Evolutionary conservation across 2,888 invertebrate genomes (phyloP).

Genomic region (Troilus luridus): DNA sequence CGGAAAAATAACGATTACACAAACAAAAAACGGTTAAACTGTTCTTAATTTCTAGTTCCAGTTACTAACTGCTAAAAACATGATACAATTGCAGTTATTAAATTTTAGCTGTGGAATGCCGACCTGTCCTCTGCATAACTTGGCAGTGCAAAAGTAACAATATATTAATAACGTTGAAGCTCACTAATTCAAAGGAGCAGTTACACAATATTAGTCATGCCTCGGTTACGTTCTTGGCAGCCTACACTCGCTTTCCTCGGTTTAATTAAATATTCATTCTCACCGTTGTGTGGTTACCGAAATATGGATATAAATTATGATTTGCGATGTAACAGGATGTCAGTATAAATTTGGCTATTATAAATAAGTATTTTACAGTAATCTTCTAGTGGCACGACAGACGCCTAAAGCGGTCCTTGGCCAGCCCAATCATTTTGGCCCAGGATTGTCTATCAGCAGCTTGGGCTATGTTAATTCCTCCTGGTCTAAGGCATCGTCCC

Average conservation of each 20-base stretch:
- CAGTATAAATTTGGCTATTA: too few relatives aligned
- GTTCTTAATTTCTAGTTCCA: neutral
- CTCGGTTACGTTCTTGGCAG: constrained; percentile 8
- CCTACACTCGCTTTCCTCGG: neutral
- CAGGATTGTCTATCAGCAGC: too few relatives aligned
- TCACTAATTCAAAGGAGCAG: neutral
- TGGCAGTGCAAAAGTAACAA: neutral
- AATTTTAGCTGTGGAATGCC: neutral
- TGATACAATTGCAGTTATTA: neutral
- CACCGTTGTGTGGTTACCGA: neutral
- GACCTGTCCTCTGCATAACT: neutral
- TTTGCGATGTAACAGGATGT: neutral
- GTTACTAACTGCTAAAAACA: neutral
- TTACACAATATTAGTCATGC: neutral
- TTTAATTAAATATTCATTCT: neutral
- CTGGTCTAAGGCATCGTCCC: too few relatives aligned
- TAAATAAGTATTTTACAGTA: too few relatives aligned
- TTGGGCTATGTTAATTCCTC: too few relatives aligned
- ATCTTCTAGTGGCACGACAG: too few relatives aligned
- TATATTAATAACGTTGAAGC: neutral
- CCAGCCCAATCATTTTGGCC: too few relatives aligned
- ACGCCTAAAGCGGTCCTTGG: too few relatives aligned
- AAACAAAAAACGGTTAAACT: too few relatives aligned
- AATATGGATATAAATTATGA: neutral
- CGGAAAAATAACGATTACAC: too few relatives aligned